Conservation (phyloP, 1,140 invertebrate genomes). For the Drosophila cardini region DNA sequence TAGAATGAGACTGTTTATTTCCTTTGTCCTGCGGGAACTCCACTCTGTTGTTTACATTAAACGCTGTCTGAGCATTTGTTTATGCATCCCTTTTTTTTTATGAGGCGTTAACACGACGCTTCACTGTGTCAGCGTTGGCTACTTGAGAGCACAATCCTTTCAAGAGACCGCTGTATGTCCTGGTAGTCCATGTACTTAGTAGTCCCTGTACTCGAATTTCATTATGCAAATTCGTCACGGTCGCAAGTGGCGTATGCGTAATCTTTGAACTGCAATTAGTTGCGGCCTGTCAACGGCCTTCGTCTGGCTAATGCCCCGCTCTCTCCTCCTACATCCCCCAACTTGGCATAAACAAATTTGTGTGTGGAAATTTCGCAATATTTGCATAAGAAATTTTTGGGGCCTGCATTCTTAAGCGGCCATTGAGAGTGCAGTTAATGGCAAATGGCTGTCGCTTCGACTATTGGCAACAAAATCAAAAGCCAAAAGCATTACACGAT, state of each 20-base stretch:
- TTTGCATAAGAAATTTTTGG: slow-evolving; percentile 73
- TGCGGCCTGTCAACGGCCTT: slow-evolving; percentile 29
- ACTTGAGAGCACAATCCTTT: slow-evolving; percentile 70
- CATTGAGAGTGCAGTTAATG: slow-evolving; percentile 78
- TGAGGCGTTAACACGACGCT: slow-evolving; percentile 44
- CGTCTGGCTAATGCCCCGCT: slow-evolving; percentile 40
- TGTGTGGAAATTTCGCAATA: slow-evolving; percentile 32
- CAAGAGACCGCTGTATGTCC: slow-evolving; percentile 43
- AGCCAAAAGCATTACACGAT: slow-evolving; percentile 34
- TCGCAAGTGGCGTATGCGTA: slow-evolving; percentile 70
- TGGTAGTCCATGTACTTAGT: background rate
- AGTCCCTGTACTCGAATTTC: background rate
- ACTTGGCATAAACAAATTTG: slow-evolving; percentile 38
- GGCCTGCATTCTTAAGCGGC: slow-evolving; percentile 72
- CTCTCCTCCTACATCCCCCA: background rate
- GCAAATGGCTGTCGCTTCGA: slow-evolving; percentile 42
- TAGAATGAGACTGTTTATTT: background rate
- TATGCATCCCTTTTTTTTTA: slow-evolving; percentile 70
- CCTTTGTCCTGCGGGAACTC: slow-evolving; percentile 47
- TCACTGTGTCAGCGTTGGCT: slow-evolving; percentile 52
- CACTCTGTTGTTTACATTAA: slow-evolving; percentile 68
- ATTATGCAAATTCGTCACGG: slow-evolving; percentile 61
- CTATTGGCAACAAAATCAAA: slow-evolving; percentile 10
- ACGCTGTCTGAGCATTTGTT: slow-evolving; percentile 61
- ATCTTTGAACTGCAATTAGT: slow-evolving; percentile 73